Percentiles rank a stretch among this genome's conserved stretches.
Conservation (phyloP, 2,888 invertebrate species). For the Pseudolycoriella hygida region DNA sequence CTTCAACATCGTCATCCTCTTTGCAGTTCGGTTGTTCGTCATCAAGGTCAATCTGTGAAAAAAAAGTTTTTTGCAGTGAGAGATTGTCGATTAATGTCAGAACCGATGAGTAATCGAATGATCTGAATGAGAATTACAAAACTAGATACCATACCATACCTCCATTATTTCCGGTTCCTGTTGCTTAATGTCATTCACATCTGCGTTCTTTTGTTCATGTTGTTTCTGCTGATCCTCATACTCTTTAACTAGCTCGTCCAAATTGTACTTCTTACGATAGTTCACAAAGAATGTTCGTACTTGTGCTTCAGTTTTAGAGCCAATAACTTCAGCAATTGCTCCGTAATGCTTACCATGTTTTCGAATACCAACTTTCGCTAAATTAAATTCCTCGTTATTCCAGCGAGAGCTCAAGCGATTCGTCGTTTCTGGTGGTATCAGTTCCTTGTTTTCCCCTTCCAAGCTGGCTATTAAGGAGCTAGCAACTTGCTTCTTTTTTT, state of each 20-base stretch:
- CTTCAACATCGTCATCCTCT: slow-evolving; percentile 5
- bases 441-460: slow-evolving; percentile 31
- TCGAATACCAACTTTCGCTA: slow-evolving; percentile 77
- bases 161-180: slow-evolving; percentile 4
- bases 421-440: slow-evolving; percentile 42
- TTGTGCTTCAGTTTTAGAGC: slow-evolving; percentile 88
- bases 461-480: slow-evolving; percentile 70
- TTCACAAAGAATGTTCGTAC: slow-evolving; percentile 82
- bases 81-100: no score
- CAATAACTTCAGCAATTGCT: slow-evolving; percentile 86
- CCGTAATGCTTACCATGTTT: slow-evolving; percentile 74
- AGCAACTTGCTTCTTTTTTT: slow-evolving; percentile 83
- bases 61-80: no score
- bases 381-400: slow-evolving; percentile 79
- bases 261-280: slow-evolving; percentile 73
- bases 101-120: no score
- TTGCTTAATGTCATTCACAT: background rate
- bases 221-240: slow-evolving; percentile 40
- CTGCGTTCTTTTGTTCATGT: background rate
- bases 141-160: no score
- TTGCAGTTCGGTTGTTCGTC: slow-evolving; percentile 2
- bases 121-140: no score
- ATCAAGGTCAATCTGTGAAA: slow-evolving; percentile 3
- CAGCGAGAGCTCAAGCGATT: slow-evolving; percentile 71
- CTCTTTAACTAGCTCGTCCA: slow-evolving; percentile 73